These are phyloP conservation scores for Belgica antarctica DNA, from an alignment of 2,888 invertebrate species.

Conservation along the genomic window DNA sequence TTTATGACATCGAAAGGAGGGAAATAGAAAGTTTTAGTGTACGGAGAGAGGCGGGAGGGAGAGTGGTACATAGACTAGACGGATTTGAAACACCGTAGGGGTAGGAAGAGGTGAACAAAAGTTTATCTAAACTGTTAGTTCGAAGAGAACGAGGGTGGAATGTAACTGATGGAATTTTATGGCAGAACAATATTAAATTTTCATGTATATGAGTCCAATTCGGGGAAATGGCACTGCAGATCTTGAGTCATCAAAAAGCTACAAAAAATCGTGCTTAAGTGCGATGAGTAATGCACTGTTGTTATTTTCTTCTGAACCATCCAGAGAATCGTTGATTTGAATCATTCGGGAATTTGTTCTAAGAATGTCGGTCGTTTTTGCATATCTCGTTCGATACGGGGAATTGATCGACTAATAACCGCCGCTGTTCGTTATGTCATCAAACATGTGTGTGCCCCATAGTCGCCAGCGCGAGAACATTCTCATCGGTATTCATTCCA, in stretches of 20 bases:
- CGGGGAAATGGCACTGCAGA: not conserved
- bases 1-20: not conserved
- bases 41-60: not conserved
- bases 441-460: not conserved
- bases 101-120: not conserved
- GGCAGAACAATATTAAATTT: conserved; percentile 6
- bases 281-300: not conserved
- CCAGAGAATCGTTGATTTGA: not conserved
- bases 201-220: not conserved
- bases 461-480: not conserved
- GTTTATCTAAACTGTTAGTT: not conserved
- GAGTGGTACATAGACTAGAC: conserved; percentile 33
- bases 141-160: not conserved
- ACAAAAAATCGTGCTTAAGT: not conserved
- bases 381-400: not conserved
- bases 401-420: not conserved
- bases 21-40: not conserved
- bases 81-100: not conserved
- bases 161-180: conserved; percentile 29
- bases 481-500: not conserved
- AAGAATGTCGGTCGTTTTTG: not conserved
- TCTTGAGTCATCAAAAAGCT: not conserved
- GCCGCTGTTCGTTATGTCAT: conserved; percentile 6
- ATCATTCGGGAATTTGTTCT: not conserved
- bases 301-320: not conserved